Conservation (phyloP, 2,113 vertebrate species). For the Eulemur macaco region DNA sequence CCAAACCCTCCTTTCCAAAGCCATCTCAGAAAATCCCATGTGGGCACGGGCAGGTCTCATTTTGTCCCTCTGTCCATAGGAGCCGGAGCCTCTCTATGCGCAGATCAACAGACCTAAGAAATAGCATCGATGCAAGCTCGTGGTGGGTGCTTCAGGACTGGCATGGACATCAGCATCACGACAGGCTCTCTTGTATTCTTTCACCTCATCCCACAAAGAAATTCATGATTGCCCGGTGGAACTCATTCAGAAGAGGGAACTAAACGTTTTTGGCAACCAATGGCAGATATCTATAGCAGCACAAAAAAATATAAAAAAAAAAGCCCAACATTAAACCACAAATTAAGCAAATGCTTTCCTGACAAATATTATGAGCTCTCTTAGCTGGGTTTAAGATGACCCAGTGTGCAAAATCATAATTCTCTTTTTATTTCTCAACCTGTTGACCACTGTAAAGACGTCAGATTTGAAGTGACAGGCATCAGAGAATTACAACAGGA, state of each 20-base stretch:
- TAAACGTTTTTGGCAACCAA: slow-evolving; percentile 79
- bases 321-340: slow-evolving; percentile 47
- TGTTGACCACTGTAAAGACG: slow-evolving; percentile 59
- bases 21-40: background rate
- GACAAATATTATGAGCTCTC: slow-evolving; percentile 40
- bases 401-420: slow-evolving; percentile 59
- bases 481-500: slow-evolving; percentile 46
- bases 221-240: slow-evolving; percentile 78
- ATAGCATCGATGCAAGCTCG: slow-evolving; percentile 84
- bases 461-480: slow-evolving; percentile 67
- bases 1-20: background rate
- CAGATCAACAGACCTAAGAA: slow-evolving; percentile 98
- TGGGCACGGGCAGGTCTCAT: slow-evolving; percentile 61
- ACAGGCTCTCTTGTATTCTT: slow-evolving; percentile 81
- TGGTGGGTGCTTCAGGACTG: slow-evolving; percentile 83
- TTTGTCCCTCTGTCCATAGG: slow-evolving; percentile 85
- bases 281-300: slow-evolving; percentile 83
- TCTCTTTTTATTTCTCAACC: slow-evolving; percentile 68
- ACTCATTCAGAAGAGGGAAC: slow-evolving; percentile 80
- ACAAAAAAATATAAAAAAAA: slow-evolving; percentile 71
- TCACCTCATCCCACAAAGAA: slow-evolving; percentile 77
- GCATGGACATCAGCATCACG: slow-evolving; percentile 79
- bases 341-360: slow-evolving; percentile 63
- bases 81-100: slow-evolving; percentile 96
- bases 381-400: slow-evolving; percentile 62